Evolutionary conservation across 2,888 invertebrate genomes (phyloP), one percentile per base, ranked within the genome.

Genomic region (Dryobotodes eremita): DNA sequence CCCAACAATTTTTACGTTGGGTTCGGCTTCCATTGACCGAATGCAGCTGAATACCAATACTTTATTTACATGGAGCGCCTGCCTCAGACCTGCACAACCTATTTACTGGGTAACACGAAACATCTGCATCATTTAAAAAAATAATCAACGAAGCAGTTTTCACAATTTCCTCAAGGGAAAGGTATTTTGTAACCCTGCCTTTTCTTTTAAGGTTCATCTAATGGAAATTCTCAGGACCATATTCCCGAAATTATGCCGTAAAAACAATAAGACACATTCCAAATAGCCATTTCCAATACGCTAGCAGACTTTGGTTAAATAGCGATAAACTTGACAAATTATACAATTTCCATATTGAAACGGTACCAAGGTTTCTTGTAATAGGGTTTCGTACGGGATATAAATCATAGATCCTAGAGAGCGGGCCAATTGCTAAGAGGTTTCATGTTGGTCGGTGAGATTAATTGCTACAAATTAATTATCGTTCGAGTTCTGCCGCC

Each of bases 281-380:
- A 6, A 55, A 78, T 36, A n/a, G 1, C 61, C 26, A 53, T 78
- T 71, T 80, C 10, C 78, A 62, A 61, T 36, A 36, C 31, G 2
- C 31, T 2, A 64, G 36, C 50, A 20, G 53, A 26, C 23, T 69
- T 36, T 8, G 55, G 55, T 71, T 64, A 55, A 79, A 80, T 61
- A 79, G 76, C 76, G 53, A 82, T 85, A 79, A 75, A 72, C 69
- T 48, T 79, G 80, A 84, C 80, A 86, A 74, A 74, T 75, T 79
- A 79, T 48, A 68, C 71, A 59, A 84, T 84, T 83, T 79, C 74
- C 82, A 75, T 85, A 81, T 77, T 71, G 69, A 65, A 74, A 65
- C 55, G 76, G 82, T 85, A 71, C 81, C 79, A 79, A 11, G 66
- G 89, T 82, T 82, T 66, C 81, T 50, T 53, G 64, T 75, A 68